These are phyloP conservation scores for Mechanitis mazaeus DNA, from an alignment of 2,888 invertebrate species.

Conservation along the genomic window DNA sequence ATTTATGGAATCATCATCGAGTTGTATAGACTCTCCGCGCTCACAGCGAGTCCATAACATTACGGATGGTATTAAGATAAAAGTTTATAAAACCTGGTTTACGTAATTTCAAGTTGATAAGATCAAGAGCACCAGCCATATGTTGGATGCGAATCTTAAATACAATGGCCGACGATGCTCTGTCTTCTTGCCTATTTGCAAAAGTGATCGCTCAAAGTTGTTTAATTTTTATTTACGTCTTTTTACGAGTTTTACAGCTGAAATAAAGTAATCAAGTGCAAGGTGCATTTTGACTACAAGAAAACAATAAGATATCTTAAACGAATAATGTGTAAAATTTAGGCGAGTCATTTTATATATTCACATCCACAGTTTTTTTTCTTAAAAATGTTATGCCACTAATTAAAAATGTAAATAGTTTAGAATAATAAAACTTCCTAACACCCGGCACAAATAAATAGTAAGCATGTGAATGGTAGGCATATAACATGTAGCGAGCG, in stretches of 20 bases:
- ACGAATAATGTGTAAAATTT: too few relatives aligned
- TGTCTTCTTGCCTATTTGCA: too few relatives aligned
- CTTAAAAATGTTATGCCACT: slow-evolving; percentile 28
- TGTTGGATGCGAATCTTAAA: slow-evolving; percentile 12
- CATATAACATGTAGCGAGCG: slow-evolving; percentile 45
- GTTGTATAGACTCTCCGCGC: slow-evolving; percentile 71
- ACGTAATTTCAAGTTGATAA: slow-evolving; percentile 22
- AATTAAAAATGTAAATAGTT: slow-evolving; percentile 37
- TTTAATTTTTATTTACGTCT: too few relatives aligned
- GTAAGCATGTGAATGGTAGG: slow-evolving; percentile 48
- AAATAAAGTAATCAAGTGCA: too few relatives aligned
- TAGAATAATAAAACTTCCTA: slow-evolving; percentile 47
- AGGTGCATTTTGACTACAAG: too few relatives aligned
- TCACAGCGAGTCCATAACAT: slow-evolving; percentile 67
- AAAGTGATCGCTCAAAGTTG: too few relatives aligned
- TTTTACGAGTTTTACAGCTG: too few relatives aligned
- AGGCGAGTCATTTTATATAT: too few relatives aligned
- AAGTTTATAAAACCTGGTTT: slow-evolving; percentile 64
- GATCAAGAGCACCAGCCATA: slow-evolving; percentile 12
- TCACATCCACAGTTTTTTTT: too few relatives aligned
- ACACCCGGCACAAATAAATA: slow-evolving; percentile 65
- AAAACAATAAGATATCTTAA: too few relatives aligned
- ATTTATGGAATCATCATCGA: slow-evolving; percentile 76
- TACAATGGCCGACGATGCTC: neutral
- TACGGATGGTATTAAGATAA: slow-evolving; percentile 68